Evolutionary conservation across 2,888 invertebrate species (phyloP).

Genomic region (Ditula angustiorana): DNA sequence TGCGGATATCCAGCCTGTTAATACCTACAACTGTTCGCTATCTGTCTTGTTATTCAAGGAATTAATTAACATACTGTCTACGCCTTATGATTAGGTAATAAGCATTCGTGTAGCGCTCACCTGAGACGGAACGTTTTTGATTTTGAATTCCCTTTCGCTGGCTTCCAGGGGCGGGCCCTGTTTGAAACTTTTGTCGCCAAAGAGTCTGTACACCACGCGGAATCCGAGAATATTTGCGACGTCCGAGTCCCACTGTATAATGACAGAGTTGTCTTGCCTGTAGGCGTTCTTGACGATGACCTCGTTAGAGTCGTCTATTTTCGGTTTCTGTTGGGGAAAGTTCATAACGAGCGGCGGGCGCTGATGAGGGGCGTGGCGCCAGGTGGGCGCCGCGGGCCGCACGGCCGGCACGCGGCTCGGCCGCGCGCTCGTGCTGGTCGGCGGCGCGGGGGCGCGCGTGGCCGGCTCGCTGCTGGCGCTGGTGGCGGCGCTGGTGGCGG

Average conservation of each 20-base stretch:
- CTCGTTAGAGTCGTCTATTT: constrained; percentile 89
- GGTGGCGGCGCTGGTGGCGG: constrained; percentile 44
- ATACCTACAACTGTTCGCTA: too few species aligned
- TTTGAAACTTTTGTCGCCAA: constrained; percentile 95
- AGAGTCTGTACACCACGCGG: constrained; percentile 94
- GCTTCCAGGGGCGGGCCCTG: constrained; percentile 95
- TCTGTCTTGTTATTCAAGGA: not conserved
- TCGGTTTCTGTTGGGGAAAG: constrained; percentile 87
- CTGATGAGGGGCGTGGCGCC: constrained; percentile 84
- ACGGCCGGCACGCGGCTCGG: constrained; percentile 64
- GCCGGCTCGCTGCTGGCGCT: constrained; percentile 33
- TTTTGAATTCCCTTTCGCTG: constrained; percentile 95
- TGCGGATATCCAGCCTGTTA: too few species aligned
- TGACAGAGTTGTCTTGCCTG: constrained; percentile 93
- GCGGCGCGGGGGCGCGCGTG: too few species aligned
- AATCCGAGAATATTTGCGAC: constrained; percentile 95
- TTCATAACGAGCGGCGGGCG: constrained; percentile 90
- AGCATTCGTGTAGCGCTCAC: constrained; percentile 69
- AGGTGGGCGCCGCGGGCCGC: constrained; percentile 73
- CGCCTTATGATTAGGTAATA: not conserved
- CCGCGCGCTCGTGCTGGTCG: constrained; percentile 62
- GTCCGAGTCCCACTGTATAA: constrained; percentile 96
- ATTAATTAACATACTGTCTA: constrained; percentile 8
- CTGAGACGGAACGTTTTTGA: constrained; percentile 96
- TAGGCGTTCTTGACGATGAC: constrained; percentile 94